Evolutionary conservation across 2,797 vertebrate genomes (phyloP), one percentile per base, ranked within the genome.

Genomic region (Luscinia megarhynchos): DNA sequence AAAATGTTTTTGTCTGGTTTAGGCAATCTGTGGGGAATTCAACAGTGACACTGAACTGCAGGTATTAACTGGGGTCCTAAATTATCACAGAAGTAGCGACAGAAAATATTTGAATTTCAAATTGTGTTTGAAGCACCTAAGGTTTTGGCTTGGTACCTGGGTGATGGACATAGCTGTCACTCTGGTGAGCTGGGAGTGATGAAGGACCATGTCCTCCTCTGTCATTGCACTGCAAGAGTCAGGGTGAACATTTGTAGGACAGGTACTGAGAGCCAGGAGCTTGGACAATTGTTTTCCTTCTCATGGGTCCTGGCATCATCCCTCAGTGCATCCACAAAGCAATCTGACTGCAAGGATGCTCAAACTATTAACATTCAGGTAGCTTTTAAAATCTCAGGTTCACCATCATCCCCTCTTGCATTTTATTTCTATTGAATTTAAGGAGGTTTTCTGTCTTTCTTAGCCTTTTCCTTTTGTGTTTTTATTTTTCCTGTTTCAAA

Each of bases 101-200:
- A 74, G 21, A 59, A 89, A 63, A 53, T 17, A 27, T 59, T 67
- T 55, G 43, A 87, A 77, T 40, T 85, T 50, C 10, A 77, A 54
- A 67, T 54, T 19, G 12, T 20, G 3, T 82, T 67, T 80, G 50
- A 85, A 48, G 34, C 12, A 57, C 29, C 8, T 19, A 19, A 86
- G 75, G 10, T 0, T 0, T 64, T 83, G 15, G 6, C 32, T 58
- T 61, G 27, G n/a, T 77, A 54, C 17, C 16, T 1, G 3, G 5
- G 21, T 36, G 48, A 51, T 3, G 2, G 61, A 43, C n/a, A 40
- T 1, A 75, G 20, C 36, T 67, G 48, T n/a, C 32, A 26, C 40
- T 34, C 20, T 45, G 18, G 14, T 50, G 40, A 62, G 29, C 24
- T 2, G 2, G 62, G 14, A 79, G 22, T 16, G 57, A 50, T 0